Base-by-base conservation (phyloP, 2,113 vertebrate species). In the Ivindomyrus marchei region DNA sequence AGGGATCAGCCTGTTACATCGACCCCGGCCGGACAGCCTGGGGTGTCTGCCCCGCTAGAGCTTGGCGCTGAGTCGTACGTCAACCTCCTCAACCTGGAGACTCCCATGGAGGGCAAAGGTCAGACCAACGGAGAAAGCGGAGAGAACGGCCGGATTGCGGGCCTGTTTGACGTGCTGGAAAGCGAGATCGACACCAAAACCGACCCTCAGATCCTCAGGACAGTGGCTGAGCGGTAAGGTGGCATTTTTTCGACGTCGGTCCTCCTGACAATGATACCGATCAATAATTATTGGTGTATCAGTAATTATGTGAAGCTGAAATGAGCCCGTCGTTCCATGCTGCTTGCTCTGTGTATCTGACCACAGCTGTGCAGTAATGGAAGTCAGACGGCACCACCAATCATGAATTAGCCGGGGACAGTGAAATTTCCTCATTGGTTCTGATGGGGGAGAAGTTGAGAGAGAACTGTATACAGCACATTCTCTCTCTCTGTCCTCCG, bases 1-100 rank as follows among this genome's bases (percentile, higher is more conserved):
- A 58, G 94, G 90, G 95, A 95, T 83, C 93, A 94, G 91, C 96
- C 97, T 0, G 93, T 95, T 94, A 96, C 96, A 91, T 97, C 97
- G 88, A 96, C 92, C 0, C 96, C 97, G 0, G 94, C 96, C 27
- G 96, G 94, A 88, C 89, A 93, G 0, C 92, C 93, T 88, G 94
- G 94, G 87, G 94, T 92, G 90, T 92, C 94, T 0, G 89, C 92
- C 24, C 84, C 88, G 0, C 89, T 91, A 36, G 93, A 93, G 89
- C 94, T 91, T 74, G 90, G 91, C 0, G 94, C 94, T 0, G 95
- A 96, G 92, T 97, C 96, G 89, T 97, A 97, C 94, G 95, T 97
- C 92, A 96, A 96, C 94, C 96, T 96, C 62, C 10, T 96, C 88
- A 95, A 95, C 94, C 93, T 96, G 93, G 95, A 96, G 7, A 0